These are phyloP conservation scores for Sacculina carcini DNA, from an alignment of 2,888 invertebrate genomes.

Conservation along the genomic window DNA sequence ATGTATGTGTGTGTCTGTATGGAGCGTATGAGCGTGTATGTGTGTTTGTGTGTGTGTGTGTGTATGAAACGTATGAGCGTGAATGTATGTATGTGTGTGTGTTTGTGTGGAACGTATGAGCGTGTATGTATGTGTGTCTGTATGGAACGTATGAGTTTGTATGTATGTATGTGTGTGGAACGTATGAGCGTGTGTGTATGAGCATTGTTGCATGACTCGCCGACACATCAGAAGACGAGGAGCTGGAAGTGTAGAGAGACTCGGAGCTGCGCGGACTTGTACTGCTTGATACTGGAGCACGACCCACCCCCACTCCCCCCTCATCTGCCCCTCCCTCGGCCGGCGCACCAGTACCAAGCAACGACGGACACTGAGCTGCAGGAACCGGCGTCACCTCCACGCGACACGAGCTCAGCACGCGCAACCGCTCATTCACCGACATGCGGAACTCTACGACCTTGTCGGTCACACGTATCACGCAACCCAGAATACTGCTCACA, in stretches of 20 bases:
- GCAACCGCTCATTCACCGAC: conserved; percentile 33
- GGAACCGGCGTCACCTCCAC: not conserved
- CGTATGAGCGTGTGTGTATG: too few species aligned
- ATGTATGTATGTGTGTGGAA: not conserved
- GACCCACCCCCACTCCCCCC: not conserved
- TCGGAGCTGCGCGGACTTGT: too few species aligned
- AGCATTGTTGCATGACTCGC: too few species aligned
- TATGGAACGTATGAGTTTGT: not conserved
- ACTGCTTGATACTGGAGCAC: too few species aligned
- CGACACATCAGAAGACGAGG: too few species aligned
- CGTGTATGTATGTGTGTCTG: not conserved
- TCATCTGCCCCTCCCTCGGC: not conserved
- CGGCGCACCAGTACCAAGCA: not conserved
- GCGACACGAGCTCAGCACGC: conserved; percentile 11
- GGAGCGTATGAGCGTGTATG: too few species aligned
- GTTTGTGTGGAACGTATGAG: too few species aligned
- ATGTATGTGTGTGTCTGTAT: too few species aligned
- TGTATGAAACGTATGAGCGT: too few species aligned
- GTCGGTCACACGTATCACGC: conserved; percentile 75
- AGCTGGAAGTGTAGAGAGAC: too few species aligned
- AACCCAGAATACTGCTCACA: conserved; percentile 41
- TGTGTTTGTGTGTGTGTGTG: too few species aligned
- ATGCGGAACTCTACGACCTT: conserved; percentile 51
- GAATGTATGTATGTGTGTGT: too few species aligned
- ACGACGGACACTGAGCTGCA: not conserved